Evolutionary conservation across 2,797 vertebrate genomes (phyloP).

Genomic region (Strix occidentalis): DNA sequence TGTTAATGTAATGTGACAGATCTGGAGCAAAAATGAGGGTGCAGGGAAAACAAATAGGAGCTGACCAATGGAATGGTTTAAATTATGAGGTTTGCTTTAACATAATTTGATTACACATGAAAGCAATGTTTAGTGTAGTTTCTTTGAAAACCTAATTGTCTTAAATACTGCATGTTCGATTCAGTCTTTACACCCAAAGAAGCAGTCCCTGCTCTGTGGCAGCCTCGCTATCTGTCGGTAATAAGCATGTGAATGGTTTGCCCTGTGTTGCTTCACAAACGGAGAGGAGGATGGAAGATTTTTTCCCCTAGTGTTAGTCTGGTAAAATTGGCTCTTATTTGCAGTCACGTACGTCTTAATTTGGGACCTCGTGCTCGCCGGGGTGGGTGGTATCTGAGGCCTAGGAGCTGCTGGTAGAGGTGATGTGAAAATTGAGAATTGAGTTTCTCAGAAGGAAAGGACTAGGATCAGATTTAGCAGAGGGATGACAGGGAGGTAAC

Average conservation of each 20-base stretch:
- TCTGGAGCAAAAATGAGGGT: conserved; percentile 94
- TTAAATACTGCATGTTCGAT: conserved; percentile 37
- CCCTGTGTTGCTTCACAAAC: background rate
- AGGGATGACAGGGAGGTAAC: background rate
- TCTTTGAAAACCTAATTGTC: conserved; percentile 62
- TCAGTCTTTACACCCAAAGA: background rate
- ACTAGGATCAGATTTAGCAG: background rate
- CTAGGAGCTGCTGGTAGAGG: background rate
- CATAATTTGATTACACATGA: conserved; percentile 71
- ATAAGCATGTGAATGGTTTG: background rate
- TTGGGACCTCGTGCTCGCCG: background rate
- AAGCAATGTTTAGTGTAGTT: conserved; percentile 63
- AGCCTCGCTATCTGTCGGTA: background rate
- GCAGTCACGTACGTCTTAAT: conserved; percentile 4
- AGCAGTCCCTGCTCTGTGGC: background rate
- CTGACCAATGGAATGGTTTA: conserved; percentile 70
- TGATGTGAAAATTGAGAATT: background rate
- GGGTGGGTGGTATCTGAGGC: background rate
- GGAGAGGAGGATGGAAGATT: background rate
- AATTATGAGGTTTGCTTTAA: conserved; percentile 65
- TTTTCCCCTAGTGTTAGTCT: background rate
- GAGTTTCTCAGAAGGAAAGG: background rate
- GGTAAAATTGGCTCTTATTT: background rate
- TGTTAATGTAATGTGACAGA: conserved; percentile 96
- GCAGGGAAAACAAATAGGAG: conserved; percentile 78